Evolutionary conservation across 2,888 invertebrate species (phyloP).

Genomic region (Hirtodrosophila alboralis): DNA sequence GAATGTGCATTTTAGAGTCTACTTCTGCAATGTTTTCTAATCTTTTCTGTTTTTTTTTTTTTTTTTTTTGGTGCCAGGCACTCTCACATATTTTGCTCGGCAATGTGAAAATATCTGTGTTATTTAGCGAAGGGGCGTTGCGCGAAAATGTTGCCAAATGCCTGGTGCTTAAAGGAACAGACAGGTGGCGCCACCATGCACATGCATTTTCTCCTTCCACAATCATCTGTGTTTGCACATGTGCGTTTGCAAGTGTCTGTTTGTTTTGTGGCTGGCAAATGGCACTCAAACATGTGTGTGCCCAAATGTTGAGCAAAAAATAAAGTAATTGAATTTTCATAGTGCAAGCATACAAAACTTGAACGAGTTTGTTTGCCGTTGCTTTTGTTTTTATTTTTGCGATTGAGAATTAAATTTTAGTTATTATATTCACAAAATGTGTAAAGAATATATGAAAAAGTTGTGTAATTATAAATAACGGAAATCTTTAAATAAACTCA

Average conservation of each 20-base stretch:
- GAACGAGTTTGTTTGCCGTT: slow-evolving; percentile 7
- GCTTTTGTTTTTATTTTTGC: slow-evolving; percentile 20
- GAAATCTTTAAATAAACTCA: no score
- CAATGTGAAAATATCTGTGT: slow-evolving; percentile 55
- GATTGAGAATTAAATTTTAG: slow-evolving; percentile 14
- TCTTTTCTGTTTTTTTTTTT: slow-evolving; percentile 18
- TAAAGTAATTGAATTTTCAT: slow-evolving; percentile 76
- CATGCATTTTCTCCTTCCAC: slow-evolving; percentile 19
- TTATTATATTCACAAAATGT: not conserved
- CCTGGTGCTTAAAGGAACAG: slow-evolving; percentile 63
- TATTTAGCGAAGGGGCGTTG: slow-evolving; percentile 43
- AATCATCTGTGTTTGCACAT: slow-evolving; percentile 14
- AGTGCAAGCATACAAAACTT: slow-evolving; percentile 35
- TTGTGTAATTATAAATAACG: no score
- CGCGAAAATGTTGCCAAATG: slow-evolving; percentile 54
- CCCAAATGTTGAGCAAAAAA: slow-evolving; percentile 38
- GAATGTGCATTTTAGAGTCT: slow-evolving; percentile 32
- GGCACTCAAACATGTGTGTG: slow-evolving; percentile 21
- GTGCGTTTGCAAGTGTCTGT: slow-evolving; percentile 11
- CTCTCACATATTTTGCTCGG: slow-evolving; percentile 24
- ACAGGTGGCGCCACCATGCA: slow-evolving; percentile 60
- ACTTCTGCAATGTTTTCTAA: slow-evolving; percentile 24
- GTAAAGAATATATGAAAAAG: no score
- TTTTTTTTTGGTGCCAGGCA: slow-evolving; percentile 55
- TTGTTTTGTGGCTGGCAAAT: slow-evolving; percentile 60